Base-by-base conservation (phyloP, 2,888 invertebrate genomes). In the Cantharis rufa region DNA sequence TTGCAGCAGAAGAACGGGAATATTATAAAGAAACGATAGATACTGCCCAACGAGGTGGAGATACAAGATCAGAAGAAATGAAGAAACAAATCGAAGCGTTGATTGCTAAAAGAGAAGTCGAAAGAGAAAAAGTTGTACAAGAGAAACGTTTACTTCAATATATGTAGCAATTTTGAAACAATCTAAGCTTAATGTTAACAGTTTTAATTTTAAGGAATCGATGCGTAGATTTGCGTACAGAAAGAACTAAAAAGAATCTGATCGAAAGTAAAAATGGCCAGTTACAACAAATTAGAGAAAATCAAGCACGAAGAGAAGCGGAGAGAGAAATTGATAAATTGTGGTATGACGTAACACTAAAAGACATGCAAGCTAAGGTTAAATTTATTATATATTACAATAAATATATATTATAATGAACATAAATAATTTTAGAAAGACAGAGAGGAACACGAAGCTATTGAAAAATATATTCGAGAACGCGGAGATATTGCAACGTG, bases 201-300 rank as follows among this genome's bases (percentile, higher is more conserved):
- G 16, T 9, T 66, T 66, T 66, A 10, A 63, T 68, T 75, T 79
- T 28, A 69, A 86, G 86, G 61, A 82, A 84, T 15, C 84, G 85
- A 3, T 87, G 91, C 88, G 81, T 89, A 85, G 75, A 91, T 86
- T 86, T 91, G 83, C 84, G 90, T 82, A 79, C 90, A 84, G 85
- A 86, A 85, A 1, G 88, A 82, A 9, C 88, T 82, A 89, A 90
- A 79, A 84, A 90, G 62, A 88, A 90, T 11, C 88, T 90, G 0
- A 88, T 89, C 48, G 91, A 92, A 78, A 88, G 89, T 0, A 89
- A 91, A 81, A 86, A 89, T 66, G 87, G 89, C 3, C 92, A 92
- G 79, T 85, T 91, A 69, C 90, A 91, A 81, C 93, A 93, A 86
- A 92, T 93, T 62, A 87, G 87, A 70, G 92, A 93, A 85, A 92